These are phyloP conservation scores for Lutraria lutraria DNA, from an alignment of 2,888 invertebrate genomes.

Conservation along the genomic window DNA sequence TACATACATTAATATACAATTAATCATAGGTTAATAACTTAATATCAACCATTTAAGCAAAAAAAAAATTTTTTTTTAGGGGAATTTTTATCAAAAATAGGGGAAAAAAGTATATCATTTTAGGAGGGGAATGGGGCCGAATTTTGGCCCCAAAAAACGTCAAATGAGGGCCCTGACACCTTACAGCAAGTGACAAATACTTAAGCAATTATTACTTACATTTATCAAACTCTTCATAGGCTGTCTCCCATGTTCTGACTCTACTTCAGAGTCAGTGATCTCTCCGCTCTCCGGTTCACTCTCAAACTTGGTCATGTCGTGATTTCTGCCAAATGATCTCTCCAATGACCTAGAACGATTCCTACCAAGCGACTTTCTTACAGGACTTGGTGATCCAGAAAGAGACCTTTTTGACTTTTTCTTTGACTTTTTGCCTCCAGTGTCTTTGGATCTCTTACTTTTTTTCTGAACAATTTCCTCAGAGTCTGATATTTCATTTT, in stretches of 20 bases:
- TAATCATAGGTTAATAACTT: no score
- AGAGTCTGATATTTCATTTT: conserved; percentile 25
- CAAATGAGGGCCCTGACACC: no score
- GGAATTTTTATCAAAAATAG: no score
- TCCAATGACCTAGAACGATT: conserved; percentile 55
- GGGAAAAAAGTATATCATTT: no score
- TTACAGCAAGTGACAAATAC: no score
- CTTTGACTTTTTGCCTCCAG: conserved; percentile 27
- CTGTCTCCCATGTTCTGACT: conserved; percentile 32
- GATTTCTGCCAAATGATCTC: conserved; percentile 51
- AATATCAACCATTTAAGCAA: no score
- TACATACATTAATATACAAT: no score
- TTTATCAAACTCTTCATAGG: conserved; percentile 60
- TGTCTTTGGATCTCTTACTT: conserved; percentile 30
- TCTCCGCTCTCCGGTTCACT: conserved; percentile 76
- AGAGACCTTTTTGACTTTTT: conserved; percentile 33
- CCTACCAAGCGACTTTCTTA: conserved; percentile 29
- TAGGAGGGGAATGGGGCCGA: no score
- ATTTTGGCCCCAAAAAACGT: no score
- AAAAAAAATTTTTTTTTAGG: no score
- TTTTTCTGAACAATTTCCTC: conserved; percentile 30
- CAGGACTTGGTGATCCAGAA: conserved; percentile 54
- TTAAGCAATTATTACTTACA: conserved; percentile 40
- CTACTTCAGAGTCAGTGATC: conserved; percentile 71
- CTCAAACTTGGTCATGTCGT: conserved; percentile 72